Base-by-base conservation (phyloP, 2,797 vertebrate species). In the Channallabes apus region DNA sequence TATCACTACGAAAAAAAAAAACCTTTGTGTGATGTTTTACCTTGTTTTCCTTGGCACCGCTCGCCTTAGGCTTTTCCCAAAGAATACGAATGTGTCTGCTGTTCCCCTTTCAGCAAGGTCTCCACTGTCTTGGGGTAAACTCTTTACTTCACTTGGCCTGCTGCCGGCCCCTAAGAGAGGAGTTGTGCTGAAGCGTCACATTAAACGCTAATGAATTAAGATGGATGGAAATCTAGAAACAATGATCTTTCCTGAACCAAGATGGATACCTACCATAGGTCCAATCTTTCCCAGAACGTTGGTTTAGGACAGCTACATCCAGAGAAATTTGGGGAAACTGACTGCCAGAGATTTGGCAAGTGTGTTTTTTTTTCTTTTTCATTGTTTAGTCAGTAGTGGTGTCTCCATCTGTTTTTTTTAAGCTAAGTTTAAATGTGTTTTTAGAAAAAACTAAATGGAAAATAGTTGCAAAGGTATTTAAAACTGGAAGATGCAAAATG, bases 71-170 rank as follows among this genome's bases (percentile, higher is more conserved):
- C 85, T 82, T 83, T 86, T 86, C 85, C 65, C 75, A 62, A 85
- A 82, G 69, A 85, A 85, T 75, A 85, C 82, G 80, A 85, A 85
- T 82, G 84, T 3, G 79, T 85, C 84, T 85, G 84, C 84, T 68
- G 71, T 82, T 85, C 51, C 62, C 59, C 41, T 73, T 64, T 82
- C 80, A 6, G 64, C 71, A 11, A 62, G 79, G 84, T 75, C 80
- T 68, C n/a, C 79, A 27, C 80, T 38, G 71, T 81, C 61, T 85
- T 18, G 38, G 79, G 79, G 79, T 82, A 72, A 85, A 76, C 68
- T 24, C 58, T 85, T 75, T 81, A 64, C 80, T 82, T 68, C 46
- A 17, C 80, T 86, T 86, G 85, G 85, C 81, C 51, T 22, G 24
- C 27, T 46, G 85, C 80, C 71, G 80, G 51, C n/a, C 64, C 85